A percentile compares a stretch with the other conserved stretches of the same genome.
Evolutionary conservation across 1,140 invertebrate species (phyloP).

Genomic region (Hermetia illucens): DNA sequence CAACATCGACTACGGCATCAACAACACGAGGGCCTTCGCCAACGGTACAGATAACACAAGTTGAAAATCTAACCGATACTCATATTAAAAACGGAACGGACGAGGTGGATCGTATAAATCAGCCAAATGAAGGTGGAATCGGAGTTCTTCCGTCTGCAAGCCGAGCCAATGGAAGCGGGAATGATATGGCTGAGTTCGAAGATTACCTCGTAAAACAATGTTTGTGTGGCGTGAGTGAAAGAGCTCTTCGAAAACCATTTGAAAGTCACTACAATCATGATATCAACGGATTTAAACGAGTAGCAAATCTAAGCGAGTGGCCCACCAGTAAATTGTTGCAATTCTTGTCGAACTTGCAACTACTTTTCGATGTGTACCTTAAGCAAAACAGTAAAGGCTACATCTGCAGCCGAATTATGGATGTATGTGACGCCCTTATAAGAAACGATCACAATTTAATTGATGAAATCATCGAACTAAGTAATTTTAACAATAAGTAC

Average conservation of each 20-base stretch:
- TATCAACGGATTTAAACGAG: slow-evolving; percentile 34
- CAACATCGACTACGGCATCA: background rate
- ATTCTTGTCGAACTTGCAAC: slow-evolving; percentile 65
- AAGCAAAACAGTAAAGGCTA: slow-evolving; percentile 67
- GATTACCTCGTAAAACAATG: slow-evolving; percentile 55
- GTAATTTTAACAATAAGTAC: slow-evolving; percentile 61
- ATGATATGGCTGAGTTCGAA: slow-evolving; percentile 35
- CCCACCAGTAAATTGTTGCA: slow-evolving; percentile 52
- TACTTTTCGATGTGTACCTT: slow-evolving; percentile 69
- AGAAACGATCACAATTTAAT: slow-evolving; percentile 67
- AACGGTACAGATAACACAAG: too few relatives aligned
- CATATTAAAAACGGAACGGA: too few relatives aligned
- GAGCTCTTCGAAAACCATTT: slow-evolving; percentile 50
- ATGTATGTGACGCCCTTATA: slow-evolving; percentile 63
- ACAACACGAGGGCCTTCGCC: slow-evolving; percentile 13
- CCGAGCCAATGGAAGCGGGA: slow-evolving; percentile 12
- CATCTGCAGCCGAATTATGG: slow-evolving; percentile 62
- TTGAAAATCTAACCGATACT: too few relatives aligned
- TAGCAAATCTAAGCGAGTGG: slow-evolving; percentile 49
- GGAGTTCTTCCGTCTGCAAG: slow-evolving; percentile 11
- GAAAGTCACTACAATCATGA: slow-evolving; percentile 41
- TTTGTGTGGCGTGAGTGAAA: slow-evolving; percentile 59
- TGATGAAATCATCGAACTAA: slow-evolving; percentile 65
- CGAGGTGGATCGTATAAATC: too few relatives aligned
- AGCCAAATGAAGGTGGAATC: too few relatives aligned